These are phyloP conservation scores for Macroramphosus scolopax DNA, from an alignment of 2,797 vertebrate species.

Conservation along the genomic window DNA sequence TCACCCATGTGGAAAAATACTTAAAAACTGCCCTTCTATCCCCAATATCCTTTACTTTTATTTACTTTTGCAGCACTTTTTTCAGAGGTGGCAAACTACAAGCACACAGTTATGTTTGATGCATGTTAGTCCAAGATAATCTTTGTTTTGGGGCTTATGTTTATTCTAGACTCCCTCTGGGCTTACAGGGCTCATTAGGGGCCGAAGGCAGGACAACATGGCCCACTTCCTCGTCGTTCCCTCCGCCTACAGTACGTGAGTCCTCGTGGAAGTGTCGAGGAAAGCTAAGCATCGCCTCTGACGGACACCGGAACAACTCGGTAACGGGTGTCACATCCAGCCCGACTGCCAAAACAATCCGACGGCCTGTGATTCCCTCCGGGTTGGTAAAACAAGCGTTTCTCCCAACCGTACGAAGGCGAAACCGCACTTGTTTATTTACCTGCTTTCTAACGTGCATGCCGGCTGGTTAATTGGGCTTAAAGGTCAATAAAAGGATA, in stretches of 20 bases:
- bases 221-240: conserved; percentile 19
- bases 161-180: conserved; percentile 13
- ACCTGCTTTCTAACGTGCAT: conserved; percentile 27
- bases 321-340: conserved; percentile 35
- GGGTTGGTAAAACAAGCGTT: conserved; percentile 37
- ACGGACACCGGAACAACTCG: conserved; percentile 40
- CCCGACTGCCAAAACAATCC: conserved; percentile 60
- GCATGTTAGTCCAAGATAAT: conserved; percentile 3
- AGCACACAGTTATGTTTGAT: conserved; percentile 9
- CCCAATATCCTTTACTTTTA: too few species aligned
- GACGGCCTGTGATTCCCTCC: conserved; percentile 41
- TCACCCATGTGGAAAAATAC: too few species aligned
- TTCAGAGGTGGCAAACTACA: conserved; percentile 16
- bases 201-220: conserved; percentile 8
- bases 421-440: conserved; percentile 37
- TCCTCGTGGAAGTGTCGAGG: conserved; percentile 20
- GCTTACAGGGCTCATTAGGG: conserved; percentile 36
- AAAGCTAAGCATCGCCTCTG: conserved; percentile 17
- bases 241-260: conserved; percentile 8
- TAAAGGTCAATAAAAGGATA: conserved; percentile 44
- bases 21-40: too few species aligned
- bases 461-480: conserved; percentile 43
- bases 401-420: conserved; percentile 25
- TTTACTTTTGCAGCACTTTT: too few species aligned
- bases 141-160: conserved; percentile 4